Evolutionary conservation across 2,888 invertebrate species (phyloP).

Genomic region (Andrena fulva): DNA sequence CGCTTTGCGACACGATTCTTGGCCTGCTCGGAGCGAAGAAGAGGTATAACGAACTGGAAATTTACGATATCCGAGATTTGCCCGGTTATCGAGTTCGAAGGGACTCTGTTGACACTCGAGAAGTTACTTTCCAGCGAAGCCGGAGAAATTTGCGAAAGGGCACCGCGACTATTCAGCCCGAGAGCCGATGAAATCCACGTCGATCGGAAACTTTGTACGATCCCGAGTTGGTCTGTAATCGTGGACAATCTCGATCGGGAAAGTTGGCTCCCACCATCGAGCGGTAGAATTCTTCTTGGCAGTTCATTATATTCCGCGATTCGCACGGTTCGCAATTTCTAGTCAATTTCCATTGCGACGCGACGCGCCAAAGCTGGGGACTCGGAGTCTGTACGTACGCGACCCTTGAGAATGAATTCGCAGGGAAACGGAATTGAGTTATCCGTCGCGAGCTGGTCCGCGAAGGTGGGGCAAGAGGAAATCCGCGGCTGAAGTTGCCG

Average conservation of each 20-base stretch:
- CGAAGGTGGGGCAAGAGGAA: neutral
- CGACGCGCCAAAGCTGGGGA: neutral
- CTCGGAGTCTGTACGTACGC: neutral
- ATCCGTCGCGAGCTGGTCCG: neutral
- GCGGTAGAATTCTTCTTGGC: neutral
- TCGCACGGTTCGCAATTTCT: neutral
- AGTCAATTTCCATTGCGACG: constrained; percentile 11
- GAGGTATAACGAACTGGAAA: constrained; percentile 71
- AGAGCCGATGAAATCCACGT: neutral
- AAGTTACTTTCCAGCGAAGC: neutral
- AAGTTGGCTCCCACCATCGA: neutral
- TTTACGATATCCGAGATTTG: constrained; percentile 8
- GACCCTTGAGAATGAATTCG: neutral
- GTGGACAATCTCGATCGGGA: neutral
- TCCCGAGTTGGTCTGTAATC: neutral
- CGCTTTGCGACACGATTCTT: constrained; percentile 75
- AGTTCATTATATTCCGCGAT: neutral
- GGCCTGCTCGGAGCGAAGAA: constrained; percentile 69
- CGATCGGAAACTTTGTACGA: neutral
- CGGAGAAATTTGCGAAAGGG: neutral
- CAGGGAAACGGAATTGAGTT: constrained; percentile 2
- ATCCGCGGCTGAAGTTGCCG: constrained; percentile 1
- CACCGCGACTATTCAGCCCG: neutral
- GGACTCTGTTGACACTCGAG: neutral
- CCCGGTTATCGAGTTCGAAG: neutral